Evolutionary conservation across 2,888 invertebrate species (phyloP), one percentile per base, ranked within the genome.

Genomic region (Drosophila longiperda): DNA sequence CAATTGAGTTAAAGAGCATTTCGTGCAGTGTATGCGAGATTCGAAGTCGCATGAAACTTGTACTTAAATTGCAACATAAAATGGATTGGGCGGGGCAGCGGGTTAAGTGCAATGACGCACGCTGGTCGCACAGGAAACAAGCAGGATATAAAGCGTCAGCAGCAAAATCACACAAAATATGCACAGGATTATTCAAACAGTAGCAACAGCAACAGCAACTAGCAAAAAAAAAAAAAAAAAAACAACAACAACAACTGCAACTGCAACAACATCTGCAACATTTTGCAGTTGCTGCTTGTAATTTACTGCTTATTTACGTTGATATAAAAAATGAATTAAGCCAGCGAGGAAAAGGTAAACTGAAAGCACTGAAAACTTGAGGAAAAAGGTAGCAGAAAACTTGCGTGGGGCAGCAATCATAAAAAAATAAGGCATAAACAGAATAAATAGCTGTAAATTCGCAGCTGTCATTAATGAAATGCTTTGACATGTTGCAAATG

Each of bases 271-370:
- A 69, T 33, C 62, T 65, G 34, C 65, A 53, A 53, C 69, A 68
- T 53, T 53, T 65, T 76, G 70, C 69, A 62, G 68, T 79, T 77
- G 73, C 81, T 72, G 70, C 68, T 76, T 73, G 77, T 87, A 87
- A 87, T 90, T 87, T 90, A 88, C 83, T 77, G 87, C 89, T 87
- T 87, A 88, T 86, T 88, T 86, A 81, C 89, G 75, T 86, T 79
- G 75, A 73, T 73, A 82, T 82, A 87, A 89, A 89, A 84, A 87
- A 84, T 77, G 82, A 87, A 85, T 87, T 85, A 87, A 87, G 82
- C 66, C 82, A 73, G 66, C 77, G 77, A 45, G 45, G 32, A 62
- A 78, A 62, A 61, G 68, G 61, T 34, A 15, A 23, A 32, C 40
- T 32, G 15, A 32, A 57, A 57, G 66, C 52, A 67, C 33, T 38